These are phyloP conservation scores for Isoperla grammatica DNA, from an alignment of 2,888 invertebrate genomes.

Conservation along the genomic window DNA sequence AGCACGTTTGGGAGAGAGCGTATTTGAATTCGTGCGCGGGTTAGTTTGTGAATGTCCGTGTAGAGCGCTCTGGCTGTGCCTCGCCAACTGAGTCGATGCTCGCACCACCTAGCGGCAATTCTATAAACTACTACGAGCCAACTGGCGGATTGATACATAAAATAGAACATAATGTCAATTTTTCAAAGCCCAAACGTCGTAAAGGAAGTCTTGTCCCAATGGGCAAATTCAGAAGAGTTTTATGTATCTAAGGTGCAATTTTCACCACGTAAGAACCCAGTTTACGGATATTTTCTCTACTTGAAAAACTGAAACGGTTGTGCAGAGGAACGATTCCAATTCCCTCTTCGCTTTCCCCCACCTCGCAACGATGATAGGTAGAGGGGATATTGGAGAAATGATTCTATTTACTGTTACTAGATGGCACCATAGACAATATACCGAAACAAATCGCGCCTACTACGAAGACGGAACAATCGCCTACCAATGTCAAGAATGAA, in stretches of 20 bases:
- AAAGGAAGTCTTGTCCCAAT: slow-evolving; percentile 9
- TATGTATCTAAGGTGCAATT: slow-evolving; percentile 11
- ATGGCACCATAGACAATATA: background rate
- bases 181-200: slow-evolving; percentile 12
- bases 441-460: background rate
- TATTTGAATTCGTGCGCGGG: no score
- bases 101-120: slow-evolving; percentile 1
- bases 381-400: background rate
- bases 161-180: slow-evolving; percentile 7
- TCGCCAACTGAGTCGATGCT: no score
- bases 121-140: background rate
- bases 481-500: no score
- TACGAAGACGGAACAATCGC: no score
- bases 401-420: slow-evolving; percentile 6
- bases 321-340: slow-evolving; percentile 7
- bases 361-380: background rate
- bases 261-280: slow-evolving; percentile 7
- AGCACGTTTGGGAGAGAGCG: no score
- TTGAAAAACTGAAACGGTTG: slow-evolving; percentile 10
- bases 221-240: slow-evolving; percentile 9
- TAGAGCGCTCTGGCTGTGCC: no score
- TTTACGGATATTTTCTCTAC: slow-evolving; percentile 11
- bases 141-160: slow-evolving; percentile 15
- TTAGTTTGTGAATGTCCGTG: no score
- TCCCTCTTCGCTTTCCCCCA: slow-evolving; percentile 10